A percentile compares a stretch with the other conserved stretches of the same genome.
Evolutionary conservation across 2,888 invertebrate species (phyloP).

Genomic region (Piscicola geometra): DNA sequence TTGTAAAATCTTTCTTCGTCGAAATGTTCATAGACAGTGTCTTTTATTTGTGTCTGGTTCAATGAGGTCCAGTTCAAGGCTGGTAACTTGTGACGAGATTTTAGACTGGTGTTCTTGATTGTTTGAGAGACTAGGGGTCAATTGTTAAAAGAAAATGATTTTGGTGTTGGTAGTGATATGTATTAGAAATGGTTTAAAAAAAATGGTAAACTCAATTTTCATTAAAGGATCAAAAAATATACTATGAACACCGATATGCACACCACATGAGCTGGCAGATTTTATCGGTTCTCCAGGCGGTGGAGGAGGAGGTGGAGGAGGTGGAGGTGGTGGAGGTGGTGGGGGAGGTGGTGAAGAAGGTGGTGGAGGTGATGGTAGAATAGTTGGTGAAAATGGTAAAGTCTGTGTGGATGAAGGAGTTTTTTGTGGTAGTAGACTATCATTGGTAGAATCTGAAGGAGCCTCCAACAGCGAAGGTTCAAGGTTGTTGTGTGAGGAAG

Average conservation of each 20-base stretch:
- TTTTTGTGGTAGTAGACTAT: neutral
- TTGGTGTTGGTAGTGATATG: no score
- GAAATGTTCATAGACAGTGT: conserved; percentile 13
- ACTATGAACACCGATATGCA: no score
- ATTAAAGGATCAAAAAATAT: no score
- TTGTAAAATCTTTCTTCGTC: conserved; percentile 31
- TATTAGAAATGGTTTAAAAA: no score
- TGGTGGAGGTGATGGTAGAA: neutral
- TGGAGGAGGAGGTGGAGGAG: neutral
- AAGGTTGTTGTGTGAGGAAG: no score
- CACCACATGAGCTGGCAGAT: no score
- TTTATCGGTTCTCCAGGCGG: neutral
- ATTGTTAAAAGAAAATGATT: no score
- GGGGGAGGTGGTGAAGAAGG: conserved; percentile 31
- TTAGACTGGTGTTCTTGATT: neutral
- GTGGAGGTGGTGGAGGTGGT: conserved; percentile 22
- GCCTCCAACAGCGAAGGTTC: no score
- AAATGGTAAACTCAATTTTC: no score
- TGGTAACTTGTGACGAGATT: conserved; percentile 15
- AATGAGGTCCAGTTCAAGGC: conserved; percentile 27
- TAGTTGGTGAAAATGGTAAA: conserved; percentile 4
- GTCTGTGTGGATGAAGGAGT: neutral
- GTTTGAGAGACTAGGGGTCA: neutral
- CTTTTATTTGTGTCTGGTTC: conserved; percentile 22
- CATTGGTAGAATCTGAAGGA: no score